These are phyloP conservation scores for Falco naumanni DNA, from an alignment of 2,797 vertebrate genomes.

Conservation along the genomic window DNA sequence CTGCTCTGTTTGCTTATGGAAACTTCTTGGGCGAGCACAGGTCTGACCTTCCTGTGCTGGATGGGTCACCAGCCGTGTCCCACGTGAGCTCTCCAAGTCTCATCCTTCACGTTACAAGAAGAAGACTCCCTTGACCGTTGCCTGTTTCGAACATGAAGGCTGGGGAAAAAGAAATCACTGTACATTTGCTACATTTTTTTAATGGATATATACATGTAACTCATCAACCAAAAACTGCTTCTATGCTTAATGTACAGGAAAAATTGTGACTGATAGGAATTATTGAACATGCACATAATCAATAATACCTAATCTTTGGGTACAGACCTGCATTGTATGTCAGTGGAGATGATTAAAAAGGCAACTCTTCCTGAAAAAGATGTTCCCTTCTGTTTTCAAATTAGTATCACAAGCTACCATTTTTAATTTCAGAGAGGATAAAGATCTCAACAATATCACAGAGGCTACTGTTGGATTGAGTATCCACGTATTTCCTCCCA, in stretches of 20 bases:
- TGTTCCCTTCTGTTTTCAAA: neutral
- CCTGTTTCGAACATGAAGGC: neutral
- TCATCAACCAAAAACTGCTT: neutral
- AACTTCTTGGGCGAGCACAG: neutral
- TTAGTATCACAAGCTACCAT: neutral
- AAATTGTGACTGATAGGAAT: neutral
- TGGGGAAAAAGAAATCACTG: neutral
- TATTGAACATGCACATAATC: neutral
- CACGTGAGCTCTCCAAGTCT: neutral
- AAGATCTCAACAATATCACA: neutral
- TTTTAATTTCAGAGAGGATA: neutral
- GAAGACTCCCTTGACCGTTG: neutral
- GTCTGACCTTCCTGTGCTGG: neutral
- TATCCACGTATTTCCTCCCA: neutral
- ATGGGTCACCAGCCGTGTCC: neutral
- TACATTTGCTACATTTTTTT: neutral
- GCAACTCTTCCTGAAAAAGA: neutral
- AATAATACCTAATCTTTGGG: neutral
- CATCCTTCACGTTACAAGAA: neutral
- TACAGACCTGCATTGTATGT: neutral
- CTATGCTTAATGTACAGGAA: neutral
- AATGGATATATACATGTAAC: neutral
- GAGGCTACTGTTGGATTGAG: fast-evolving
- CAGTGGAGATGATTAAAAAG: neutral
- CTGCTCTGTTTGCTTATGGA: neutral